Evolutionary conservation across 2,113 vertebrate genomes (phyloP).

Genomic region (Rattus rattus): DNA sequence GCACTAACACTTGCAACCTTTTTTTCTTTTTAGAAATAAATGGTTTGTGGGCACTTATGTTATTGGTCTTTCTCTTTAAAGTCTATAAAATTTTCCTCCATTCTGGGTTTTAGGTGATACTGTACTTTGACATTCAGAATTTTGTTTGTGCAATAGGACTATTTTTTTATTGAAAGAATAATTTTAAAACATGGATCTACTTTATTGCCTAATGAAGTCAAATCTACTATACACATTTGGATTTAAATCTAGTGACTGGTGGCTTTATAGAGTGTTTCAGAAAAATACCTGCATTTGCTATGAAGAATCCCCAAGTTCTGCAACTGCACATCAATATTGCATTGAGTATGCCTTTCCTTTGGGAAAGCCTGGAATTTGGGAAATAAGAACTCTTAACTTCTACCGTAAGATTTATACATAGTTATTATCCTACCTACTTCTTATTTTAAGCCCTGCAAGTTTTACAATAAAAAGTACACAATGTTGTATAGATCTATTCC

Average conservation of each 20-base stretch:
- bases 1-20: neutral
- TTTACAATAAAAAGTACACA: neutral
- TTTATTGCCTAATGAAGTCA: neutral
- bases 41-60: neutral
- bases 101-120: neutral
- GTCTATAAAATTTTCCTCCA: neutral
- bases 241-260: neutral
- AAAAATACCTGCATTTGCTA: neutral
- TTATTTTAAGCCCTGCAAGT: neutral
- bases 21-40: neutral
- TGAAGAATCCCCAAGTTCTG: neutral
- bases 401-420: neutral
- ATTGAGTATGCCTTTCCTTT: neutral
- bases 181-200: slow-evolving; percentile 16
- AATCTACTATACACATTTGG: neutral
- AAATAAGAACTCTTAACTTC: neutral
- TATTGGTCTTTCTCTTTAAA: neutral
- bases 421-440: neutral
- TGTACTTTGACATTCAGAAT: neutral
- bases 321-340: neutral
- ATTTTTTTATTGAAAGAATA: slow-evolving; percentile 30
- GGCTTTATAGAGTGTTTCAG: neutral
- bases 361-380: neutral
- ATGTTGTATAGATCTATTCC: neutral
- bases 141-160: slow-evolving; percentile 1